Percentiles rank a stretch among this genome's conserved stretches.
These are phyloP conservation scores for Notodonta dromedarius DNA, from an alignment of 2,888 invertebrate genomes.

Conservation along the genomic window DNA sequence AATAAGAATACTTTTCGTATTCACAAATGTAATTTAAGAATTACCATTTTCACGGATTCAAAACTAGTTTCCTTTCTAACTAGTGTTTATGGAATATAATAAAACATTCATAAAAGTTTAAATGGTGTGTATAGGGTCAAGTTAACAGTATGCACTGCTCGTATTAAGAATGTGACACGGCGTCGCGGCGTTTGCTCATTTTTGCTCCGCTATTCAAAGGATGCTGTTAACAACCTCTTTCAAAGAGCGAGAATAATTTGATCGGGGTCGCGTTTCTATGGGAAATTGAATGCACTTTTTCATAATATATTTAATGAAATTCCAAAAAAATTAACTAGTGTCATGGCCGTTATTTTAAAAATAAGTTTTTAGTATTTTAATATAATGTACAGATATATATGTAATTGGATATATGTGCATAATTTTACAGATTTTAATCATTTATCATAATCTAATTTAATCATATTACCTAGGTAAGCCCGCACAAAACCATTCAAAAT, in stretches of 20 bases:
- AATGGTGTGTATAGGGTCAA: constrained; percentile 74
- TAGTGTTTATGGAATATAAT: constrained; percentile 69
- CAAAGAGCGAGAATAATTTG: constrained; percentile 82
- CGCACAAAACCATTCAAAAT: constrained; percentile 6
- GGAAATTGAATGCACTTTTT: constrained; percentile 65
- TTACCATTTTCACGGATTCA: constrained; percentile 64
- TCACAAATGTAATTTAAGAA: constrained; percentile 36
- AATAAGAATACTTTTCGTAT: constrained; percentile 32
- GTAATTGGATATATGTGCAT: no score
- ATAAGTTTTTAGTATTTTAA: constrained; percentile 7
- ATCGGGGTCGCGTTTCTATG: constrained; percentile 81
- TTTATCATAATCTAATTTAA: no score
- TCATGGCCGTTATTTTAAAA: constrained; percentile 5
- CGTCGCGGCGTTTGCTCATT: constrained; percentile 74
- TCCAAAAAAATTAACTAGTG: neutral
- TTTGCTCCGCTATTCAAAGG: constrained; percentile 77
- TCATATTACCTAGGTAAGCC: no score
- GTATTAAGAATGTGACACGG: constrained; percentile 72
- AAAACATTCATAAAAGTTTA: constrained; percentile 69
- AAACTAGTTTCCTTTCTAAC: constrained; percentile 61
- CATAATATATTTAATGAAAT: constrained; percentile 27
- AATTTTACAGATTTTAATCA: no score
- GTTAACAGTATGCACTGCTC: constrained; percentile 77
- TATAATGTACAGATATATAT: no score
- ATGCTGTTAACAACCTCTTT: constrained; percentile 83